These are phyloP conservation scores for Copsychus sechellarum DNA, from an alignment of 2,113 vertebrate species.

Conservation along the genomic window DNA sequence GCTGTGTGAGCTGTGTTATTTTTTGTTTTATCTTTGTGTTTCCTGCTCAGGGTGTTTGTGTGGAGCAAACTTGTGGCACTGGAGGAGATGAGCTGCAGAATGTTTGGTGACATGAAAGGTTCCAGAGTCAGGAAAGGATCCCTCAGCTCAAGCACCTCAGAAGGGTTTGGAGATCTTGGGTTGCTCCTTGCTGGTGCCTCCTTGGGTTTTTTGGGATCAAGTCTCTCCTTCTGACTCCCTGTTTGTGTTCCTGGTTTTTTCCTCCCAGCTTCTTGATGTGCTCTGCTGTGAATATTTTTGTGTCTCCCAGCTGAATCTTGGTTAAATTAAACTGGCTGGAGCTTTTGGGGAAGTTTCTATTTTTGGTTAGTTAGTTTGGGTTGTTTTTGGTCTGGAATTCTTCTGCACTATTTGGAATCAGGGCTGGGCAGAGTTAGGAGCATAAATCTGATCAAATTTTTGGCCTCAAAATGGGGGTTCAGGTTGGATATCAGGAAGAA, in stretches of 20 bases:
- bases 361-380: background rate
- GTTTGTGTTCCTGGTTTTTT: background rate
- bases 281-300: background rate
- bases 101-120: background rate
- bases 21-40: background rate
- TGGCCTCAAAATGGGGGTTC: background rate
- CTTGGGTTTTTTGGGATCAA: background rate
- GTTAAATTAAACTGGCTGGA: background rate
- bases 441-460: background rate
- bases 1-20: accelerated
- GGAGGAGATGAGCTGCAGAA: background rate
- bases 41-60: accelerated
- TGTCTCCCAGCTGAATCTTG: background rate
- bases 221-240: background rate
- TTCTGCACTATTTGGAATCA: background rate
- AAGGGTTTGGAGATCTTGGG: background rate
- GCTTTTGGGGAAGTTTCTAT: background rate
- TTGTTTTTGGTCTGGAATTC: background rate
- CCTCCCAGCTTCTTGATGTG: background rate
- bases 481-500: background rate
- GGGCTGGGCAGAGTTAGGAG: background rate
- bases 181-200: background rate
- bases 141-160: background rate
- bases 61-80: background rate
- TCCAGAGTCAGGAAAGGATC: background rate